These are phyloP conservation scores for Monopterus albus DNA, from an alignment of 2,113 vertebrate species.

Conservation along the genomic window DNA sequence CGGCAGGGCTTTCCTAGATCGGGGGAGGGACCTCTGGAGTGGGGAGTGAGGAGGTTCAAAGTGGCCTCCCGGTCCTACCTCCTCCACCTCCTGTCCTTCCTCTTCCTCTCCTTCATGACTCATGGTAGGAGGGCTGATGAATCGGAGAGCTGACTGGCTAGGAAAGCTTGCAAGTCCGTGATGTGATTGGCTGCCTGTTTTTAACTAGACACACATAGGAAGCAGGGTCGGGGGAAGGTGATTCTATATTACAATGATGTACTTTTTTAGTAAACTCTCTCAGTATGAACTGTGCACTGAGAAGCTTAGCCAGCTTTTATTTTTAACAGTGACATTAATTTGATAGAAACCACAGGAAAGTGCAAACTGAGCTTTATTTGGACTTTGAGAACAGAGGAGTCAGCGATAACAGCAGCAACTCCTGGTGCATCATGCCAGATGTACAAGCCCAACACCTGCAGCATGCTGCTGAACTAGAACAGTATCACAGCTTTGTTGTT, in stretches of 20 bases:
- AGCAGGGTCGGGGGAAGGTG: constrained; percentile 26
- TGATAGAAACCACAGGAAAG: background rate
- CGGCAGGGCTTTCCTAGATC: constrained; percentile 60
- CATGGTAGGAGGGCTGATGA: constrained; percentile 52
- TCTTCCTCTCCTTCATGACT: constrained; percentile 54
- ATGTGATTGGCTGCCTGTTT: constrained; percentile 74
- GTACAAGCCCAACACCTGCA: no score
- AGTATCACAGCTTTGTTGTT: no score
- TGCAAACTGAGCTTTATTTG: background rate
- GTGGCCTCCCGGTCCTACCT: constrained; percentile 61
- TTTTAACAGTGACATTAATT: background rate
- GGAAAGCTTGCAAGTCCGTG: constrained; percentile 73
- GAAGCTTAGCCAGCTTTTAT: background rate
- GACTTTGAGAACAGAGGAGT: background rate
- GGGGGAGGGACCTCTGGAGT: constrained; percentile 60
- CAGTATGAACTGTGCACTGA: background rate
- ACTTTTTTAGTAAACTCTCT: background rate
- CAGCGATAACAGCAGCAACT: background rate
- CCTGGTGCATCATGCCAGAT: no score
- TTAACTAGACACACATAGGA: constrained; percentile 75
- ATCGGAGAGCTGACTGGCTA: constrained; percentile 68
- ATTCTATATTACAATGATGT: background rate
- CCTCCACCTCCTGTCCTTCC: constrained; percentile 64
- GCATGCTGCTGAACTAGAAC: no score
- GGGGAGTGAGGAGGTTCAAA: constrained; percentile 64